Evolutionary conservation across 2,888 invertebrate species (phyloP), one percentile per base, ranked within the genome.

Genomic region (Fragum sueziense): DNA sequence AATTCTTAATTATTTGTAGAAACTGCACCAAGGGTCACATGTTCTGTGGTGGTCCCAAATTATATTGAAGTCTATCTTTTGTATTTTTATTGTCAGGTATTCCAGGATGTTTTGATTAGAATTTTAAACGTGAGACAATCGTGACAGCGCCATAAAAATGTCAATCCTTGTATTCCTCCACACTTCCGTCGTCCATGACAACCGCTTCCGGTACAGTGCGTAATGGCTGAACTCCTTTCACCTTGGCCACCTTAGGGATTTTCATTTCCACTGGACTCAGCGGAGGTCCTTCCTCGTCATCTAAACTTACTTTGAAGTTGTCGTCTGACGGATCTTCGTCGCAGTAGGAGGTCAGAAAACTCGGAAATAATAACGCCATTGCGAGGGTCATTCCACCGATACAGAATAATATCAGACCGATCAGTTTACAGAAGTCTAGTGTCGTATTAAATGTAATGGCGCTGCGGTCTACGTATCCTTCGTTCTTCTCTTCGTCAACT

Each of bases 341-440:
- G 76, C 93, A 93, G 84, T 93, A 93, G 61, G 91, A 91, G 52
- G 91, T 91, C 51, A 94, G 89, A 80, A 94, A 93, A 79, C 93
- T 94, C 1, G 94, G 94, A 72, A 94, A 92, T 22, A 94, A 88
- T 1, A 94, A 91, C 29, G 94, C 92, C 79, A 93, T 89, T 25
- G 94, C 93, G 31, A 94, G 88, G 1, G 94, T 92, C n/a, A 93
- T 87, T 3, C 94, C 94, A 2, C 94, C 94, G 20, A 93, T 88
- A 85, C 94, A 94, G 88, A 94, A 94, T 37, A 94, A 86, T 25
- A 93, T 92, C 25, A 94, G 88, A 2, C 94, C 94, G 57, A 93
- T 92, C 27, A 94, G 89, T 84, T 94, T 94, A 86, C 93, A 93
- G 75, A 93, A 89, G 84, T 94, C 94, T 81, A 94, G 87, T 61